A percentile compares a stretch with the other conserved stretches of the same genome.
Evolutionary conservation across 2,797 vertebrate species (phyloP).

Genomic region (Petrocephalus schoutedeni): DNA sequence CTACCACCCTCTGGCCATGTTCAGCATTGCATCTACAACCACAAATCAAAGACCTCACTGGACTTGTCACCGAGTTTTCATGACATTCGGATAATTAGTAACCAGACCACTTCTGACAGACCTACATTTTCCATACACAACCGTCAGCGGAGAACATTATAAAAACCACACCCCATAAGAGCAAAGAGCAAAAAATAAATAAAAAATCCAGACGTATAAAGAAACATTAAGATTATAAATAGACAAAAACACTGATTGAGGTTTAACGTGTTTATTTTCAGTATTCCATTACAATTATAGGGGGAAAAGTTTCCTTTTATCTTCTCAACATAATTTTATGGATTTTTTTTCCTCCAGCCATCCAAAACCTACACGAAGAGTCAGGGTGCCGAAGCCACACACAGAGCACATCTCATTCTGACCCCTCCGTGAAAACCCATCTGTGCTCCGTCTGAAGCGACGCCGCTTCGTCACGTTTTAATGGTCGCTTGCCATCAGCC

Average conservation of each 20-base stretch:
- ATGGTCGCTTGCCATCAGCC: background rate
- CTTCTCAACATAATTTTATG: background rate
- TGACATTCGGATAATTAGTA: background rate
- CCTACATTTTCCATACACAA: background rate
- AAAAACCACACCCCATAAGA: background rate
- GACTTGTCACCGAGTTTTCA: background rate
- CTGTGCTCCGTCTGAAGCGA: background rate
- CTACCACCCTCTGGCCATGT: background rate
- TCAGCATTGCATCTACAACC: background rate
- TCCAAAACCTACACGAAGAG: background rate
- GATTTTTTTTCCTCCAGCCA: background rate
- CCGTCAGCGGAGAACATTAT: background rate
- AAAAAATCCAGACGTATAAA: background rate
- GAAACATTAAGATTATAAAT: background rate
- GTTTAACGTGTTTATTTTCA: constrained; percentile 10
- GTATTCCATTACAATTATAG: background rate
- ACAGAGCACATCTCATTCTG: background rate
- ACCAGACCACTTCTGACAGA: background rate
- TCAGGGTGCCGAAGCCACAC: background rate
- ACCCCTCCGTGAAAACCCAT: no score
- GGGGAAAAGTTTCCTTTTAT: background rate
- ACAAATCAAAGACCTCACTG: background rate
- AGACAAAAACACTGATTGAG: background rate
- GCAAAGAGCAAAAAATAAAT: background rate
- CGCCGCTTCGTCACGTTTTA: background rate